A percentile compares a stretch with the other conserved stretches of the same genome.
phyloP scores from a whole-genome alignment of 1,140 invertebrate species.

The Euborellia annulipes region DNA sequence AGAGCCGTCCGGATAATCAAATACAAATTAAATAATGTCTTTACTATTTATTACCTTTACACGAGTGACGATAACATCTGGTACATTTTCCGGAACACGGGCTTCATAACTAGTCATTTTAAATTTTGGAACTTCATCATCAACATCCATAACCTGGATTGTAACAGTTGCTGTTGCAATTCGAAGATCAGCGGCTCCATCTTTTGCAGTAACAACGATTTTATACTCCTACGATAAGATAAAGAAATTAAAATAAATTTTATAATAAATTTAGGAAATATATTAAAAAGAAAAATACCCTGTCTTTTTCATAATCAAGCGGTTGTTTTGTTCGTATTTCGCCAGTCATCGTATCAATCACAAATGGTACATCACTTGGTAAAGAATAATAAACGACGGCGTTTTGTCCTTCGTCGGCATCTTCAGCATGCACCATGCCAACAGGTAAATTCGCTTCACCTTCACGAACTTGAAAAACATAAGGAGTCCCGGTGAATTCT shows the following conservation, averaged over 20 bases:
- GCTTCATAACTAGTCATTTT: slow-evolving; percentile 52
- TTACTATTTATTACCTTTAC: slow-evolving; percentile 39
- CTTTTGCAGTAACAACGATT: slow-evolving; percentile 76
- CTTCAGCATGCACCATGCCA: slow-evolving; percentile 60
- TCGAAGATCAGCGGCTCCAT: slow-evolving; percentile 67
- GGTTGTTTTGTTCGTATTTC: slow-evolving; percentile 56
- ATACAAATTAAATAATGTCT: no score
- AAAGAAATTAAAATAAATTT: slow-evolving; percentile 7
- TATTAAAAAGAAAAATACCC: slow-evolving; percentile 17
- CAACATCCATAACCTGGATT: slow-evolving; percentile 58
- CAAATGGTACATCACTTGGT: slow-evolving; percentile 59
- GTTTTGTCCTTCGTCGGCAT: slow-evolving; percentile 59
- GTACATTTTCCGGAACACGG: slow-evolving; percentile 65
- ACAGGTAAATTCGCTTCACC: slow-evolving; percentile 48
- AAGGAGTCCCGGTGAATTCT: slow-evolving; percentile 59
- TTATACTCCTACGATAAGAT: slow-evolving; percentile 43
- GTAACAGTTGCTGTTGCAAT: slow-evolving; percentile 75
- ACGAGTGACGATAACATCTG: slow-evolving; percentile 55
- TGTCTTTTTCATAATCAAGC: slow-evolving; percentile 71
- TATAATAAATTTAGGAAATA: background rate
- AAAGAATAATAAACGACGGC: slow-evolving; percentile 43
- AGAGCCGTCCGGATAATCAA: no score
- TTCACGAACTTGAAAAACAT: slow-evolving; percentile 69
- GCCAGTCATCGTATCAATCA: slow-evolving; percentile 58
- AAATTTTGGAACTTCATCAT: slow-evolving; percentile 75